Base-by-base conservation (phyloP, 2,888 invertebrate genomes). In the Acronicta leporina region DNA sequence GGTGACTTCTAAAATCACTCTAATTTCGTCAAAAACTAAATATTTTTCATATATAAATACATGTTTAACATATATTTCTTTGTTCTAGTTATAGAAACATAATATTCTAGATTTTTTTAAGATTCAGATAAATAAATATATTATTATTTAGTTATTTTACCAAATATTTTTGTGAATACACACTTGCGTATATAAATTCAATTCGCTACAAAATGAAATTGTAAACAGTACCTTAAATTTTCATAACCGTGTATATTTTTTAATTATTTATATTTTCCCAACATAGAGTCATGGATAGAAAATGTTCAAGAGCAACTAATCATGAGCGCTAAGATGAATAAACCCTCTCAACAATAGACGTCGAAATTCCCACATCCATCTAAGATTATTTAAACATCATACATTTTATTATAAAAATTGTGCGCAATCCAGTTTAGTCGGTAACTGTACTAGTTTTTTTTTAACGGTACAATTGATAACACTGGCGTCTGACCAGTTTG, bases 391-490 rank as follows among this genome's bases (percentile, higher is more conserved):
- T 80, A 79, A 72, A 84, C 79, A 82, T 86, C 81, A 86, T 79
- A 84, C 77, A 68, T 75, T 81, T 80, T 82, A 83, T 84, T 80
- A 84, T 83, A 80, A 81, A 82, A 82, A 80, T 79, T 77, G 77
- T 81, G 69, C 74, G 69, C 75, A 78, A 77, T 84, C 79, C 79
- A 82, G 79, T 84, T 84, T 76, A 73, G 68, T 70, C 70, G 67
- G 68, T 81, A 80, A 79, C 79, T 72, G 79, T 80, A 76, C 73
- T 71, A 67, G 61, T 68, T 72, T 77, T 71, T n/a, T 20, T 71
- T 73, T 78, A 77, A 77, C 75, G 75, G 76, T 68, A 71, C 38
- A 38, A n/a, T 38, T 38, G 38, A 38, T n/a, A 38, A 38, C 38
- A 38, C n/a, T 35, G 7, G n/a, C 38, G 38, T n/a, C n/a, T 5